Conservation (phyloP, 2,113 vertebrate genomes). For the Acinonyx jubatus region DNA sequence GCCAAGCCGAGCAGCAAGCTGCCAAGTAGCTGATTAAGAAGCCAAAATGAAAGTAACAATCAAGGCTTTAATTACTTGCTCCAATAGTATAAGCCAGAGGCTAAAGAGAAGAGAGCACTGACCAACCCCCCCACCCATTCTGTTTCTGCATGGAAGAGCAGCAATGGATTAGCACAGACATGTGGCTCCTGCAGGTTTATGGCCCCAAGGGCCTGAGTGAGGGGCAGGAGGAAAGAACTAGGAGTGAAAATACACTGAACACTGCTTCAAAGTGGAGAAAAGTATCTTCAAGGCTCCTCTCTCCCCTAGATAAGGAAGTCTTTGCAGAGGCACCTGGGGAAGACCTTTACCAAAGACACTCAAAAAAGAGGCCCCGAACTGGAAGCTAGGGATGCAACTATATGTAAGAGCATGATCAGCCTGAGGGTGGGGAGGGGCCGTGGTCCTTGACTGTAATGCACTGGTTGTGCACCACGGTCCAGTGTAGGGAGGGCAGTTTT, state of each 20-base stretch:
- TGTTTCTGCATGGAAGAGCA: background rate
- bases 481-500: background rate
- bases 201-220: no score
- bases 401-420: rapidly evolving
- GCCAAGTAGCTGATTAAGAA: background rate
- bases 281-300: background rate
- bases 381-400: background rate
- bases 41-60: background rate
- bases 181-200: background rate
- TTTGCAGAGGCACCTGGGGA: background rate
- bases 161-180: background rate
- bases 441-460: background rate
- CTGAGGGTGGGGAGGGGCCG: rapidly evolving
- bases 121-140: background rate
- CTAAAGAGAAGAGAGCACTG: background rate
- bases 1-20: background rate
- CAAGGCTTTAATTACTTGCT: background rate
- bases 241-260: background rate
- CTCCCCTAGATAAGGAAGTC: background rate
- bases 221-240: background rate
- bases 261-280: background rate
- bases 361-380: background rate
- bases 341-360: background rate
- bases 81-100: background rate
- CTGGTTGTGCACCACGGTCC: no score